Conservation (phyloP, 2,113 vertebrate species). For the Variabilichromis moorii region DNA sequence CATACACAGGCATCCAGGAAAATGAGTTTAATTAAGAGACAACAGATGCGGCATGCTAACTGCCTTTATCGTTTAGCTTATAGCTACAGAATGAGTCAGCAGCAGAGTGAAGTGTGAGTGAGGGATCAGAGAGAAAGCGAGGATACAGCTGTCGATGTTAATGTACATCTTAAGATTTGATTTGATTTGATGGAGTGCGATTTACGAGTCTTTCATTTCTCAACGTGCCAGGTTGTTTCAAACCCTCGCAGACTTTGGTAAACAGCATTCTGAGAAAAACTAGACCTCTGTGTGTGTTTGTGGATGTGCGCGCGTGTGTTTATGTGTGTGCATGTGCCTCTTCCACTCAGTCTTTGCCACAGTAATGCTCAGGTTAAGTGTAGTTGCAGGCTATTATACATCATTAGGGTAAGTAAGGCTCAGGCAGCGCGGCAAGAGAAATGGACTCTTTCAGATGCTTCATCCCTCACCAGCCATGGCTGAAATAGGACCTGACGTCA, state of each 20-base stretch:
- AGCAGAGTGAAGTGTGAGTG: slow-evolving; percentile 39
- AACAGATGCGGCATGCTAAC: slow-evolving; percentile 53
- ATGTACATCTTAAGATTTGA: slow-evolving; percentile 35
- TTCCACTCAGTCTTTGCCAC: slow-evolving; percentile 71
- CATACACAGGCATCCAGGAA: slow-evolving; percentile 25
- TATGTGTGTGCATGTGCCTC: slow-evolving; percentile 12
- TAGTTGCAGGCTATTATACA: slow-evolving; percentile 92
- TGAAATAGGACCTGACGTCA: slow-evolving; percentile 41
- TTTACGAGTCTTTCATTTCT: slow-evolving; percentile 48
- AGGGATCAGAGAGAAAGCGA: slow-evolving; percentile 47
- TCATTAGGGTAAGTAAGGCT: slow-evolving; percentile 91
- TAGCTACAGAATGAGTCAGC: slow-evolving; percentile 56
- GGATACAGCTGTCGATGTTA: slow-evolving; percentile 54
- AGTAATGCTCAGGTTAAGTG: slow-evolving; percentile 87
- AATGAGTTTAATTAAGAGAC: slow-evolving; percentile 59
- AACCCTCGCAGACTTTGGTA: slow-evolving; percentile 39
- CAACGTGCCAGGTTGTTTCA: slow-evolving; percentile 34
- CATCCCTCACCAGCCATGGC: slow-evolving; percentile 59
- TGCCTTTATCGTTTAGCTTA: slow-evolving; percentile 50
- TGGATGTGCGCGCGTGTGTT: neutral
- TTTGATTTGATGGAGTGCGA: slow-evolving; percentile 51
- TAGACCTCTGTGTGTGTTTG: slow-evolving; percentile 19
- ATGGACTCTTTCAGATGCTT: slow-evolving; percentile 69
- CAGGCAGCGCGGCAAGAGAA: slow-evolving; percentile 77
- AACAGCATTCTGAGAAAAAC: slow-evolving; percentile 42